Base-by-base conservation (phyloP, 2,888 invertebrate species). In the Limnephilus marmoratus region DNA sequence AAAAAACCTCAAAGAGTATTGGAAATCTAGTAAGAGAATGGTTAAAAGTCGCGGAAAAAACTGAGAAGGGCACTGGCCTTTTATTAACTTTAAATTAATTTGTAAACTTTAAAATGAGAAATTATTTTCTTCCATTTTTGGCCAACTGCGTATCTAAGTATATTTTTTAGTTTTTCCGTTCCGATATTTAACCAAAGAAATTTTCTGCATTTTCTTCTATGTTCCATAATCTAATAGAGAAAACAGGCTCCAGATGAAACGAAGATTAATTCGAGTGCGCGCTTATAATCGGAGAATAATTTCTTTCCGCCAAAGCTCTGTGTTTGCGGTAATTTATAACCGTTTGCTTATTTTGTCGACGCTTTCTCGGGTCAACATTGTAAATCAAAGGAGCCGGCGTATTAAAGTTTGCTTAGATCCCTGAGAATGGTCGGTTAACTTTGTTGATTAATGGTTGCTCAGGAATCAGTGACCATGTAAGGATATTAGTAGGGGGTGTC, bases 231-330 rank as follows among this genome's bases (percentile, higher is more conserved):
- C 68, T 68, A 68, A 31, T 37, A 83, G 31, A 31, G 83, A 34
- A 83, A 68, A 24, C 24, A n/a, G 68, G 68, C 18, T 24, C 5
- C 83, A 83, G 34, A 34, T 31, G 88, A 68, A 88, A 68, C 34
- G 88, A 88, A 88, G 88, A 88, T 88, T 88, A 88, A 88, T 88
- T 68, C 88, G 29, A 31, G 80, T 29, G 88, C 68, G 29, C 29
- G 80, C 53, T 53, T 24, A 88, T 88, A 88, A 88, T 88, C 18
- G 80, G 88, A 88, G 68, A 88, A 88, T 88, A 88, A 88, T 88
- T 88, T 80, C 53, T 88, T 88, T 88, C 34, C 29, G 88, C 80
- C 34, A 34, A 45, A 24, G 68, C 88, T 29, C n/a, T 24, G 68
- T 18, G 31, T 31, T 24, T 31, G 24, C 34, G 24, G 88, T 88